Evolutionary conservation across 2,888 invertebrate genomes (phyloP).

Genomic region (Diarsia rubi): DNA sequence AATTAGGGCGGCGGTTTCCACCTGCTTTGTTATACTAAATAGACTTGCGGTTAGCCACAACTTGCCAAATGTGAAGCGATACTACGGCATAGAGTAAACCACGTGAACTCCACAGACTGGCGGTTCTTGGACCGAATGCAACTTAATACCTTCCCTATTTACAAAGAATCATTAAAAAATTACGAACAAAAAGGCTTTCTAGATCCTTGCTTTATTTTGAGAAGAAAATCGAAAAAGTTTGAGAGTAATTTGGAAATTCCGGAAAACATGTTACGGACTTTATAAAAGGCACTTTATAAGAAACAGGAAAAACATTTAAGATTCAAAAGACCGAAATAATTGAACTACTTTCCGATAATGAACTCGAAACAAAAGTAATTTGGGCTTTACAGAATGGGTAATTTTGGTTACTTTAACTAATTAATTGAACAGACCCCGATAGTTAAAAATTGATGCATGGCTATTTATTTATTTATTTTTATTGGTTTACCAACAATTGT

Average conservation of each 20-base stretch:
- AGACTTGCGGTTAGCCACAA: background rate
- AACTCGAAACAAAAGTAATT: slow-evolving; percentile 42
- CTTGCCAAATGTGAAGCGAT: too few species aligned
- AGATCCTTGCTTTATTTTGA: slow-evolving; percentile 17
- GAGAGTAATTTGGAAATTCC: slow-evolving; percentile 49
- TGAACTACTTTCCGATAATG: slow-evolving; percentile 50
- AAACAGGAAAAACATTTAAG: slow-evolving; percentile 43
- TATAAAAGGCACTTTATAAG: slow-evolving; percentile 9
- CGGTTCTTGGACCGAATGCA: background rate
- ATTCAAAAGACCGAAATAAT: slow-evolving; percentile 34
- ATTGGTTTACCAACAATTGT: too few species aligned
- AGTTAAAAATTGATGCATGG: background rate
- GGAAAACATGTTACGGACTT: slow-evolving; percentile 46
- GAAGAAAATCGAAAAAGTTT: slow-evolving; percentile 59
- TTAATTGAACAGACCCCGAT: slow-evolving; percentile 6
- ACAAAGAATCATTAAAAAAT: background rate
- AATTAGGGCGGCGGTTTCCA: background rate
- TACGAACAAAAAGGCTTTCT: background rate
- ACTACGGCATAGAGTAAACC: too few species aligned
- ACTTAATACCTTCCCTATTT: background rate
- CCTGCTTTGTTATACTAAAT: too few species aligned
- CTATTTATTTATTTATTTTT: too few species aligned
- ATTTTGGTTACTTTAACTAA: slow-evolving; percentile 25
- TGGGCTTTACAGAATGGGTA: slow-evolving; percentile 1
- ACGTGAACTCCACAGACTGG: too few species aligned